These are phyloP conservation scores for Ypsolopha scabrella DNA, from an alignment of 2,888 invertebrate species.

Conservation along the genomic window DNA sequence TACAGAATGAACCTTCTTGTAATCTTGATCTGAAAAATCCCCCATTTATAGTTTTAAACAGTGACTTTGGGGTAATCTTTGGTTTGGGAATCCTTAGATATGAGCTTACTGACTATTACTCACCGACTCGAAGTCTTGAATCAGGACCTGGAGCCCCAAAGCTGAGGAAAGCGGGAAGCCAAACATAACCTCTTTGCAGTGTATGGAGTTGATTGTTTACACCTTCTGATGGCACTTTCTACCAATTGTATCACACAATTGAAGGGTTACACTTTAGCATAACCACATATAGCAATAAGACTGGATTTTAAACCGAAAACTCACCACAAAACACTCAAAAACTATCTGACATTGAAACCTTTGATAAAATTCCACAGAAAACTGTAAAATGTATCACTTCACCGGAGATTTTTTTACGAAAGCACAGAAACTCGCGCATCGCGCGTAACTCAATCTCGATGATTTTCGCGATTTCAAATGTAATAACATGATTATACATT, in stretches of 20 bases:
- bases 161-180: constrained; percentile 52
- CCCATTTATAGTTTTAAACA: too few species aligned
- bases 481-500: constrained; percentile 16
- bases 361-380: background rate
- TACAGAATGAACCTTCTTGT: too few species aligned
- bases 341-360: constrained; percentile 40
- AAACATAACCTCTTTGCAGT: constrained; percentile 48
- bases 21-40: too few species aligned
- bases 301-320: constrained; percentile 22
- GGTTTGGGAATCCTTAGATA: constrained; percentile 42
- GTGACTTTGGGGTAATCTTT: background rate
- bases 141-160: constrained; percentile 24
- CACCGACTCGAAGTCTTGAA: constrained; percentile 53
- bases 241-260: constrained; percentile 19
- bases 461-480: constrained; percentile 15
- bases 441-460: constrained; percentile 48
- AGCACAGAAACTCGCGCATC: constrained; percentile 13
- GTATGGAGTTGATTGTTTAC: background rate
- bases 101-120: constrained; percentile 59
- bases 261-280: constrained; percentile 7
- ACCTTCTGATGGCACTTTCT: constrained; percentile 8
- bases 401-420: background rate
- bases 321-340: constrained; percentile 39
- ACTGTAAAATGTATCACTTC: background rate
- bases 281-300: background rate